Percentiles rank a stretch among this genome's conserved stretches.
These are phyloP conservation scores for Microctenopoma stevenorrisi DNA, from an alignment of 2,797 vertebrate species.

Conservation along the genomic window DNA sequence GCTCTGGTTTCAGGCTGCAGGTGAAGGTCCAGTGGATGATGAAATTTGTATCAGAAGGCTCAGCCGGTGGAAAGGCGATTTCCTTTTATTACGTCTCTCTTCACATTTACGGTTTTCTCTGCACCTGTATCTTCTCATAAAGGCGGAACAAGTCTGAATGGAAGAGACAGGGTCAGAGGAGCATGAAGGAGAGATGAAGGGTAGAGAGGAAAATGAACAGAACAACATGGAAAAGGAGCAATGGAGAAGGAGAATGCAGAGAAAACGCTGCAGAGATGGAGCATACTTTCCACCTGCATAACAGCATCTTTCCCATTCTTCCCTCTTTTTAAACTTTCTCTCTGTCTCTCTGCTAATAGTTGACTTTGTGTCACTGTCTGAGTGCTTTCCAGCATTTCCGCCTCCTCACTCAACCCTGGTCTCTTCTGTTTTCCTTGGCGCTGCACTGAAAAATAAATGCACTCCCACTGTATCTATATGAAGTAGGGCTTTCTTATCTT, in stretches of 20 bases:
- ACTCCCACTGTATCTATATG: conserved; percentile 54
- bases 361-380: conserved; percentile 43
- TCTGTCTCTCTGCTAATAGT: conserved; percentile 47
- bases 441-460: conserved; percentile 73
- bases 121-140: conserved; percentile 34
- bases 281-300: conserved; percentile 50
- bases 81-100: background rate
- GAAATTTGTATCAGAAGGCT: conserved; percentile 19
- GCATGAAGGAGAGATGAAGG: conserved; percentile 64
- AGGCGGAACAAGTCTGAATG: conserved; percentile 34
- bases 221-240: background rate
- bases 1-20: background rate
- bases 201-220: conserved; percentile 28
- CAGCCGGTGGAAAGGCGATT: background rate
- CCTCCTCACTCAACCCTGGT: conserved; percentile 49
- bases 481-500: conserved; percentile 60
- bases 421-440: conserved; percentile 48
- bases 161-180: conserved; percentile 45
- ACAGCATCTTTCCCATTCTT: conserved; percentile 10
- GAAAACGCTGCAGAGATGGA: conserved; percentile 1
- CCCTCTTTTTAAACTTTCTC: conserved; percentile 21
- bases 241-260: background rate
- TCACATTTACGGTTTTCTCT: conserved; percentile 20
- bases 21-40: conserved; percentile 30
- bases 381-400: conserved; percentile 63